A percentile compares a stretch with the other conserved stretches of the same genome.
Conservation (phyloP, 2,113 vertebrate genomes). For the Phoxinus phoxinus region DNA sequence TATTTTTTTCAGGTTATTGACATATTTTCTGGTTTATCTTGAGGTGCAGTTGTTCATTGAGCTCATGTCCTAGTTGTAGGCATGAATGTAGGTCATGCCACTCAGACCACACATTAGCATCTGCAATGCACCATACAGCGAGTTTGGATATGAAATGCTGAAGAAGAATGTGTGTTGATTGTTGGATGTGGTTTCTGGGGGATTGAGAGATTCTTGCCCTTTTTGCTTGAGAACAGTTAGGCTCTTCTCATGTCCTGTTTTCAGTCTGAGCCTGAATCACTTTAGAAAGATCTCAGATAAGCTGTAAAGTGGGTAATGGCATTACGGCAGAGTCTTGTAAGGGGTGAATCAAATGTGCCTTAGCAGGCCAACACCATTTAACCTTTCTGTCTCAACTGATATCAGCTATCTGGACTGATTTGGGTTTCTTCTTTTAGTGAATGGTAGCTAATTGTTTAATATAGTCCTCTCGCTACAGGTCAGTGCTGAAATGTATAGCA, state of each 20-base stretch:
- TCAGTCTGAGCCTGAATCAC: not conserved
- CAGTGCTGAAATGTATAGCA: not conserved
- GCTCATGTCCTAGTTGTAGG: not conserved
- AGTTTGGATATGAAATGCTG: not conserved
- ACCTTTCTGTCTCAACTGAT: not conserved
- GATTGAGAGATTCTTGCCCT: conserved; percentile 17
- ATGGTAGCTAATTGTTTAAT: not conserved
- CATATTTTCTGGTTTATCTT: not conserved
- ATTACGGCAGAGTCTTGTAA: conserved; percentile 6
- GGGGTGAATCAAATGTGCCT: not conserved
- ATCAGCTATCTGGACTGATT: not conserved
- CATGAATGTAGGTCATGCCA: not conserved
- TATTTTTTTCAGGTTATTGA: not conserved
- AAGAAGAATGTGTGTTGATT: not conserved
- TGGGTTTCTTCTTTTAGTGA: not conserved
- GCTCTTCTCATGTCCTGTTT: conserved; percentile 24
- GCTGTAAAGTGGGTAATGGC: conserved; percentile 50
- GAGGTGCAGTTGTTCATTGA: not conserved
- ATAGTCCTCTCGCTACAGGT: not conserved
- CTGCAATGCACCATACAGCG: not conserved
- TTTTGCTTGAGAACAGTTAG: not conserved
- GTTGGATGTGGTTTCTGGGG: not conserved
- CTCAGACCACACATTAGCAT: not conserved
- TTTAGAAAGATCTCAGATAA: conserved; percentile 47
- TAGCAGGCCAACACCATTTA: not conserved